These are phyloP conservation scores for Miichthys miiuy DNA, from an alignment of 2,797 vertebrate species.

Conservation along the genomic window DNA sequence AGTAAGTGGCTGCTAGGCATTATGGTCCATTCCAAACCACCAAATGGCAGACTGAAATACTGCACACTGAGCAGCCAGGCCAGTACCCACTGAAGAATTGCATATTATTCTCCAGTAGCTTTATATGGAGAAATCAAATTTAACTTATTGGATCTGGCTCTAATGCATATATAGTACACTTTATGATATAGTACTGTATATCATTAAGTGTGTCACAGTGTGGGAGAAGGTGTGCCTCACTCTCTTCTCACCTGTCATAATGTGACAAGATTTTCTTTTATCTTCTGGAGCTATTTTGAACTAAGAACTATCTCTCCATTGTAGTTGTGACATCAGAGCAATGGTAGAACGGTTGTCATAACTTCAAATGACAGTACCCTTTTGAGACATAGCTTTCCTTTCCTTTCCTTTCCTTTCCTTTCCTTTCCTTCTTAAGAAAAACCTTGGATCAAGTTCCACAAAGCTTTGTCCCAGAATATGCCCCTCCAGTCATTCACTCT, in stretches of 20 bases:
- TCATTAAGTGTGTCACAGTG: constrained; percentile 35
- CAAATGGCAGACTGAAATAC: constrained; percentile 14
- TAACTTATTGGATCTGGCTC: constrained; percentile 49
- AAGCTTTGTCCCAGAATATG: constrained; percentile 49
- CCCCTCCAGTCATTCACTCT: constrained; percentile 64
- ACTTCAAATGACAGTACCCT: constrained; percentile 5
- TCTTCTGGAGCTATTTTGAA: constrained; percentile 35
- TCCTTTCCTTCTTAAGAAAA: constrained; percentile 29
- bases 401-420: constrained; percentile 15
- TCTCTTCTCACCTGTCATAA: constrained; percentile 47
- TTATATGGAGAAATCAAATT: constrained; percentile 41
- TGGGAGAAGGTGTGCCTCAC: constrained; percentile 35
- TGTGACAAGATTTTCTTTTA: constrained; percentile 38
- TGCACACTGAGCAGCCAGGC: constrained; percentile 27
- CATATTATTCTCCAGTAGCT: constrained; percentile 20
- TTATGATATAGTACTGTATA: constrained; percentile 14
- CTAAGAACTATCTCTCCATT: constrained; percentile 7
- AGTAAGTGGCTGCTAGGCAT: constrained; percentile 31
- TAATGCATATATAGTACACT: constrained; percentile 23
- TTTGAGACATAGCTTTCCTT: constrained; percentile 7
- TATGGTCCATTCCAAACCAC: constrained; percentile 39
- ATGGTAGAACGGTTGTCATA: constrained; percentile 8
- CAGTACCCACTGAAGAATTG: constrained; percentile 18
- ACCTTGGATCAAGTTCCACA: constrained; percentile 53
- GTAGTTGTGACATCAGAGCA: constrained; percentile 32